Evolutionary conservation across 2,888 invertebrate species (phyloP), one percentile per base, ranked within the genome.

Genomic region (Aleiodes alternator): DNA sequence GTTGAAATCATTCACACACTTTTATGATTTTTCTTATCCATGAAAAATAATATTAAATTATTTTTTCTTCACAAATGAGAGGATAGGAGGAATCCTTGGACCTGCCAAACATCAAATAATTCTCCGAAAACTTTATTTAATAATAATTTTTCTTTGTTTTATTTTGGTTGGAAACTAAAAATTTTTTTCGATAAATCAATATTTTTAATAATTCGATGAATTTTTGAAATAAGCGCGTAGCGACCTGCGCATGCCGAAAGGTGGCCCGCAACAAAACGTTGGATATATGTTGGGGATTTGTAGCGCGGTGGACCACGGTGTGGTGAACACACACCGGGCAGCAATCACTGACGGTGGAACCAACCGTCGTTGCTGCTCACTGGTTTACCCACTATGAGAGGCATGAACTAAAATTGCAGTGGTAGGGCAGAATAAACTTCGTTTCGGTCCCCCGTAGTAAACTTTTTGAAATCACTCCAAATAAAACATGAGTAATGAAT

Each of bases 261-360:
- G 59, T 59, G 59, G 31, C 59, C 59, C 59, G 64, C 43, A 64
- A 64, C 73, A 59, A 76, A 75, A 76, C 76, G 76, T 82, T 81
- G 80, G 84, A 86, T 85, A 86, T 84, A 82, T 74, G 76, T 77
- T 75, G 84, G 82, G 83, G 83, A 84, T 85, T 84, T 83, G 84
- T 80, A 82, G 83, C 83, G 84, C 82, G 80, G 83, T 86, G 86
- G 86, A 85, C 86, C 86, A 84, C 82, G 78, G 83, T 77, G 75
- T 73, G 73, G 69, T 69, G 72, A 31, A 73, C 66, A 73, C 66
- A 73, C 76, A 70, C 78, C 76, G 78, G 76, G 70, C 64, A 64
- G 78, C 80, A 78, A 80, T 80, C 79, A 78, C 80, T 78, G 77
- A 79, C 79, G 71, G 61, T 57, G 75, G 76, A 73, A 31, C 71